Conservation (phyloP, 2,113 vertebrate species). For the Pipa parva region DNA sequence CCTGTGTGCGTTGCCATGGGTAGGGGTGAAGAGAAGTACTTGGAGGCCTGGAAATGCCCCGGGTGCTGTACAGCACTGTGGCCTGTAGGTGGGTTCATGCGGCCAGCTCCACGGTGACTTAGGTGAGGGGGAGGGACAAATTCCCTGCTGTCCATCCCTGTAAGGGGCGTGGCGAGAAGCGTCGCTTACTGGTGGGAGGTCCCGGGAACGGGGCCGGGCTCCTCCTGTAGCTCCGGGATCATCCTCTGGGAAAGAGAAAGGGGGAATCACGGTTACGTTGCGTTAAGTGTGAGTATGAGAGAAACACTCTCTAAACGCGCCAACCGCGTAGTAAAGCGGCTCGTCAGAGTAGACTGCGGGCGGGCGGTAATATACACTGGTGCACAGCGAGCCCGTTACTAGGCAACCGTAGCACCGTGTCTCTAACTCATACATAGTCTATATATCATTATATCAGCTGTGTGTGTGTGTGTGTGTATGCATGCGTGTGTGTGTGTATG, state of each 20-base stretch:
- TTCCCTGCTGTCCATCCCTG: conserved; percentile 90
- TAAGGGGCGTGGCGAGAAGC: conserved; percentile 18
- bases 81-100: conserved; percentile 70
- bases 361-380: too few species aligned
- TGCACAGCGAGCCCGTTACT: too few species aligned
- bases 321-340: too few species aligned
- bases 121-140: conserved; percentile 90
- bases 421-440: too few species aligned
- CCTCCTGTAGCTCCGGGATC: conserved; percentile 51
- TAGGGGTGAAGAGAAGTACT: conserved; percentile 91
- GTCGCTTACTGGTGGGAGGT: conserved; percentile 41
- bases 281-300: too few species aligned
- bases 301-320: background rate
- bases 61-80: conserved; percentile 80
- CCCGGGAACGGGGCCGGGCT: conserved; percentile 46
- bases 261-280: background rate
- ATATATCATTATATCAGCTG: too few species aligned
- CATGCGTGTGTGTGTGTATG: too few species aligned
- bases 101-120: conserved; percentile 82
- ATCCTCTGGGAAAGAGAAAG: conserved; percentile 54
- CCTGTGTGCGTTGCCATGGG: conserved; percentile 95
- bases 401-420: too few species aligned
- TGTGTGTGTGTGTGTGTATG: too few species aligned
- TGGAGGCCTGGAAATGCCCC: conserved; percentile 85
- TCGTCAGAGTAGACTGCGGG: too few species aligned